Conservation (phyloP, 23 tunicate genomes). For the Corella eumyota region DNA sequence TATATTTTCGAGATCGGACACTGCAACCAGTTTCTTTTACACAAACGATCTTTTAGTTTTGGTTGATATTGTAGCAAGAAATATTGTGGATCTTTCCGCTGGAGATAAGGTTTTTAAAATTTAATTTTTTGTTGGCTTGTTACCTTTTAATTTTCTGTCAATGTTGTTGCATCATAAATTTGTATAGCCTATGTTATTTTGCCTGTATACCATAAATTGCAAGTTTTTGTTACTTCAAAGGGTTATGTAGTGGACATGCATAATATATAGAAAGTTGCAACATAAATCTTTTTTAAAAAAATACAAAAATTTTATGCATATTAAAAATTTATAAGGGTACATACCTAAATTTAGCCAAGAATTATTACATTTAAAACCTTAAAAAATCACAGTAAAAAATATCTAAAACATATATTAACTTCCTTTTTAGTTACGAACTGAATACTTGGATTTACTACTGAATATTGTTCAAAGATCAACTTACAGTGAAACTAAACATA, state of each 20-base stretch:
- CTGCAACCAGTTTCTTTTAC: constrained; percentile 44
- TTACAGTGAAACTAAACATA: constrained; percentile 39
- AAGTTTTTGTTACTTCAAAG: too few relatives aligned
- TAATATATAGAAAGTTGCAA: too few relatives aligned
- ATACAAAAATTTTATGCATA: too few relatives aligned
- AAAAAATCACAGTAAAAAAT: too few relatives aligned
- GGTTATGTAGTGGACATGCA: too few relatives aligned
- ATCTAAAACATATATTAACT: too few relatives aligned
- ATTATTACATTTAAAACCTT: too few relatives aligned
- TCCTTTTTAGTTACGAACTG: constrained; percentile 41
- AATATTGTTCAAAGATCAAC: constrained; percentile 21
- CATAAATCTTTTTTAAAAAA: too few relatives aligned
- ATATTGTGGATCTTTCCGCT: constrained; percentile 54
- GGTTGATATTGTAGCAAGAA: constrained; percentile 58
- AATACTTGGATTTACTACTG: constrained; percentile 60
- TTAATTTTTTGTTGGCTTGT: not conserved
- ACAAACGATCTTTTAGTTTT: constrained; percentile 80
- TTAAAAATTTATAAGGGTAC: too few relatives aligned
- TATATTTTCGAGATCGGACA: constrained; percentile 44
- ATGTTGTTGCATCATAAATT: not conserved
- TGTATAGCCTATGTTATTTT: not conserved
- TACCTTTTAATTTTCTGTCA: not conserved
- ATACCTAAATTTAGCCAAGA: too few relatives aligned
- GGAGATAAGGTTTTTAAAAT: constrained; percentile 42
- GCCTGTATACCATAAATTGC: too few relatives aligned